phyloP scores from a whole-genome alignment of 2,113 vertebrate genomes.

The Thermophis baileyi region DNA sequence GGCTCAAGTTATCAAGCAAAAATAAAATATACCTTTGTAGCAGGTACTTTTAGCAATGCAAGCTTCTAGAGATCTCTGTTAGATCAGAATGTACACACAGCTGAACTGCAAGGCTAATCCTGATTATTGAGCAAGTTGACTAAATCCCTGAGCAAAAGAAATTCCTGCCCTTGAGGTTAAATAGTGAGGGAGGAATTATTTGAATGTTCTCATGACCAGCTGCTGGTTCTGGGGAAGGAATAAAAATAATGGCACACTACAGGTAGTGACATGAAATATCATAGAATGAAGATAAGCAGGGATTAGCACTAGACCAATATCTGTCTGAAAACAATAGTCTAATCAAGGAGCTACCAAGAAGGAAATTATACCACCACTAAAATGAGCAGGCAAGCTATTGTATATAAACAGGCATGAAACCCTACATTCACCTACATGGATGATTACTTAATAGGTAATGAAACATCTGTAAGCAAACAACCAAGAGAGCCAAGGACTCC shows the following conservation, averaged over 20 bases:
- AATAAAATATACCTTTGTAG: neutral
- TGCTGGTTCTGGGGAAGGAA: neutral
- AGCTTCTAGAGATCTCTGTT: neutral
- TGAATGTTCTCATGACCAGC: neutral
- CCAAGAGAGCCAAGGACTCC: neutral
- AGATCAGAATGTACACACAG: neutral
- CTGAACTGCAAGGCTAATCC: neutral
- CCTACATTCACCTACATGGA: neutral
- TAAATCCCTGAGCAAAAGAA: neutral
- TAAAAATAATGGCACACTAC: neutral
- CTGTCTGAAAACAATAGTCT: neutral
- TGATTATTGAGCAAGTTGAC: neutral
- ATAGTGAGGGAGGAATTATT: neutral
- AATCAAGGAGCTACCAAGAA: neutral
- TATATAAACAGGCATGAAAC: neutral
- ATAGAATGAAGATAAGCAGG: neutral
- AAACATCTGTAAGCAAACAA: neutral
- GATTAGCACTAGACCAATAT: neutral
- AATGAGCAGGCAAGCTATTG: neutral
- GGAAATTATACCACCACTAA: neutral
- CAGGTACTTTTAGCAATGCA: neutral
- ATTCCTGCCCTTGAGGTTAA: neutral
- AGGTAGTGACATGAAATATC: neutral
- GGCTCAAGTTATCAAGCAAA: neutral
- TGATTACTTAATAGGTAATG: neutral